phyloP scores from a whole-genome alignment of 2,113 vertebrate species.

The Andinoacara biseriatus region DNA sequence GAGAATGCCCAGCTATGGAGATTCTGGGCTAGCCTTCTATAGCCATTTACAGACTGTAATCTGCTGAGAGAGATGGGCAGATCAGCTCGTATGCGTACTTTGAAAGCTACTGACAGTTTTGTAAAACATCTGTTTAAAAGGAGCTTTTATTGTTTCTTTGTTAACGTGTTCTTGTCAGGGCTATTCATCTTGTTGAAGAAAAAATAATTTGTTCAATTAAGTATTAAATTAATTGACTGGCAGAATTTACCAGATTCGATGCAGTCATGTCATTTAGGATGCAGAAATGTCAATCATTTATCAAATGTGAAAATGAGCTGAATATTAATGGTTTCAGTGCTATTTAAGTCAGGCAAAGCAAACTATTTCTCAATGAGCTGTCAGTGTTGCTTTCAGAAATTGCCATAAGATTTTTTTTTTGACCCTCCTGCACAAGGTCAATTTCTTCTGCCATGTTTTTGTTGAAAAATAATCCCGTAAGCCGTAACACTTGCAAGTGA shows the following conservation, averaged over 20 bases:
- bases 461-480: neutral
- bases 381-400: neutral
- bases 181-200: neutral
- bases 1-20: conserved; percentile 46
- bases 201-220: neutral
- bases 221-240: neutral
- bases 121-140: neutral
- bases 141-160: neutral
- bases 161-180: neutral
- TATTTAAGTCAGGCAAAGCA: neutral
- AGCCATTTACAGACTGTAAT: conserved; percentile 24
- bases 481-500: too few relatives aligned
- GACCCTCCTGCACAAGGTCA: neutral
- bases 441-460: neutral
- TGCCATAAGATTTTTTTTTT: too few relatives aligned
- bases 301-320: neutral
- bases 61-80: conserved; percentile 16
- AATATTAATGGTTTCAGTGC: neutral
- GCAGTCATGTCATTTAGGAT: neutral
- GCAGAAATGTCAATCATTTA: neutral
- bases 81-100: neutral
- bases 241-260: neutral
- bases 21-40: conserved; percentile 22
- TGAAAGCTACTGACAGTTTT: neutral
- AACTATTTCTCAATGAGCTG: neutral